Conservation (phyloP, 2,888 invertebrate genomes). For the Diogma glabrata region DNA sequence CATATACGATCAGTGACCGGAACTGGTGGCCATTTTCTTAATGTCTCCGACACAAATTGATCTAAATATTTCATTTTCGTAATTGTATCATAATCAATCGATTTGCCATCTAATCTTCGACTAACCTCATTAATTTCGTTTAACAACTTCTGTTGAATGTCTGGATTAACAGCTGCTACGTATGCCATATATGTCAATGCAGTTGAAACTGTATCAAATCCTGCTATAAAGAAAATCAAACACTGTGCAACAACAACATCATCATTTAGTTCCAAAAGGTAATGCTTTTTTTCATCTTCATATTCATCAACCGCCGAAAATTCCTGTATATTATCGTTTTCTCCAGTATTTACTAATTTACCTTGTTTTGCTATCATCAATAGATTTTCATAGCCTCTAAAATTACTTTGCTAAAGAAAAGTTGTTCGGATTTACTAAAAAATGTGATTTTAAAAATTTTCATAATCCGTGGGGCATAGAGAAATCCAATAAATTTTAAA, state of each 20-base stretch:
- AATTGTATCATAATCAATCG: constrained; percentile 41
- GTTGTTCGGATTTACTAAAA: no score
- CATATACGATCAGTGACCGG: constrained; percentile 40
- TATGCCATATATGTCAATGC: constrained; percentile 41
- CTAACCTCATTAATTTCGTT: no score
- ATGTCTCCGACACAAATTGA: constrained; percentile 37
- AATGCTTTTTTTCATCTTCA: no score
- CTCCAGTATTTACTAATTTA: no score
- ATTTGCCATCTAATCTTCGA: no score
- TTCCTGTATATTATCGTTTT: no score
- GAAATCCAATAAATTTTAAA: background rate
- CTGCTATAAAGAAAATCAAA: constrained; percentile 44
- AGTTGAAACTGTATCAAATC: constrained; percentile 39
- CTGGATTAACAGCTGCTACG: constrained; percentile 46
- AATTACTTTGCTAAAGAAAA: no score
- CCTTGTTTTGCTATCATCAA: no score
- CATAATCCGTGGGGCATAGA: background rate
- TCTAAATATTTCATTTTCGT: constrained; percentile 49
- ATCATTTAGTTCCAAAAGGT: constrained; percentile 32
- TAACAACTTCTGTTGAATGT: constrained; percentile 42
- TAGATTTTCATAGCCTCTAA: no score
- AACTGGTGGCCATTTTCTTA: constrained; percentile 42
- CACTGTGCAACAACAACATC: constrained; percentile 46
- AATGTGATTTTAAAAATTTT: constrained; percentile 17
- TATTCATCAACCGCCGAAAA: background rate